phyloP scores from a whole-genome alignment of 2,113 vertebrate species.

The Scytalopus superciliaris region DNA sequence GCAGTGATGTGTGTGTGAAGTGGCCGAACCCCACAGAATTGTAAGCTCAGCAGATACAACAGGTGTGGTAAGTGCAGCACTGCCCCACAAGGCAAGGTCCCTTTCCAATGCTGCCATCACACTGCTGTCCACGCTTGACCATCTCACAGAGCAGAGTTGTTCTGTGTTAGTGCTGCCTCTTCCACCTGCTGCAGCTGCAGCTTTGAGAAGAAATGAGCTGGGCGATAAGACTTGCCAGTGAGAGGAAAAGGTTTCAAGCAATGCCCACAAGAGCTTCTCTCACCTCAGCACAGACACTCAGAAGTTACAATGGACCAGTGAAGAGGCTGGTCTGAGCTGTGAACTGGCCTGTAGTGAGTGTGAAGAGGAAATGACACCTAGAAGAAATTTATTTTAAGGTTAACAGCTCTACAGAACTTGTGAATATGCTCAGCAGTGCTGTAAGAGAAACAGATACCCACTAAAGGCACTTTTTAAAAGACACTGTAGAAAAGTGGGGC shows the following conservation, averaged over 20 bases:
- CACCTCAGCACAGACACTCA: background rate
- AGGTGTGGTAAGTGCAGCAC: background rate
- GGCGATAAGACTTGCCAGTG: background rate
- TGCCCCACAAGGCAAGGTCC: background rate
- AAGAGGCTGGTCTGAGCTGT: background rate
- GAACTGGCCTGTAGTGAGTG: background rate
- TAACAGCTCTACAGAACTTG: background rate
- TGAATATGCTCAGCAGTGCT: background rate
- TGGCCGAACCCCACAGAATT: background rate
- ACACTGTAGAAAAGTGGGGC: background rate
- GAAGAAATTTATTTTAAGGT: background rate
- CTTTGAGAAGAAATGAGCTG: background rate
- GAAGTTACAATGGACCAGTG: rapidly evolving
- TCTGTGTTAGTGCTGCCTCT: background rate
- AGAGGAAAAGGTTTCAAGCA: background rate
- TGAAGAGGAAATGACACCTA: background rate
- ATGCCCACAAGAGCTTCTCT: background rate
- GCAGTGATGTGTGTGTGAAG: background rate
- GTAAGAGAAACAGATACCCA: background rate
- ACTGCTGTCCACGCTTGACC: background rate
- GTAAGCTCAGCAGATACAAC: background rate
- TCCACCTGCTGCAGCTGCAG: background rate
- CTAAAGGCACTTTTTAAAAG: background rate
- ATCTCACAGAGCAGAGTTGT: background rate
- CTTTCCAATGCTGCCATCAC: background rate